Conservation (phyloP, 2,797 vertebrate species). For the Chrosomus eos region DNA sequence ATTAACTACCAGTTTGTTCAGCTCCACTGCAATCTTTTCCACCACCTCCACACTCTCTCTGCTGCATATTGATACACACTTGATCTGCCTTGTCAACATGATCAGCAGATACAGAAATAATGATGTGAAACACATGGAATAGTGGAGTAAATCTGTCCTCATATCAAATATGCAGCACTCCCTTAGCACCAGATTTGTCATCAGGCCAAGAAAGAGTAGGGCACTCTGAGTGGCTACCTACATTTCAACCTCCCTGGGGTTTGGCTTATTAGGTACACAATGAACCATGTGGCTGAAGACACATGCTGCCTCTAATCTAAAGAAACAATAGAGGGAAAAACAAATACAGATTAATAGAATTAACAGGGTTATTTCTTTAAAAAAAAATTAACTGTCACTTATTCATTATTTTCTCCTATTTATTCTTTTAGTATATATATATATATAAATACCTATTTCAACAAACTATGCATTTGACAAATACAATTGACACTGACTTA, state of each 20-base stretch:
- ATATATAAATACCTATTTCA: neutral
- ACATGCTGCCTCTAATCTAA: neutral
- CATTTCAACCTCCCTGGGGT: neutral
- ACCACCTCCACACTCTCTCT: accelerated
- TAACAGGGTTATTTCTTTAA: neutral
- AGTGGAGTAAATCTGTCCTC: conserved; percentile 50
- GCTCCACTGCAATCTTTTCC: accelerated
- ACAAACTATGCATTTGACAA: neutral
- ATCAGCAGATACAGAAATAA: conserved; percentile 55
- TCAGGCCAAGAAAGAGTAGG: conserved; percentile 12
- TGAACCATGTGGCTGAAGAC: neutral
- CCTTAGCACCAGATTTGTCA: neutral
- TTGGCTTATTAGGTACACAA: neutral
- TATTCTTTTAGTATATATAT: neutral
- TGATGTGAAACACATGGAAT: conserved; percentile 42
- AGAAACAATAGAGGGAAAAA: neutral
- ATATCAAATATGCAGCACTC: conserved; percentile 38
- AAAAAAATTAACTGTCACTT: neutral
- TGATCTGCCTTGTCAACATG: neutral
- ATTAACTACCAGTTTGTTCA: conserved; percentile 23
- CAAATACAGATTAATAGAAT: neutral
- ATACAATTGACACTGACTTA: neutral
- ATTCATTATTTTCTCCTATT: neutral
- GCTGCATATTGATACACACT: neutral
- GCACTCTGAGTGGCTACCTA: neutral